Percentiles rank a stretch among this genome's conserved stretches.
Conservation (phyloP, 2,113 vertebrate genomes). For the Athene noctua region DNA sequence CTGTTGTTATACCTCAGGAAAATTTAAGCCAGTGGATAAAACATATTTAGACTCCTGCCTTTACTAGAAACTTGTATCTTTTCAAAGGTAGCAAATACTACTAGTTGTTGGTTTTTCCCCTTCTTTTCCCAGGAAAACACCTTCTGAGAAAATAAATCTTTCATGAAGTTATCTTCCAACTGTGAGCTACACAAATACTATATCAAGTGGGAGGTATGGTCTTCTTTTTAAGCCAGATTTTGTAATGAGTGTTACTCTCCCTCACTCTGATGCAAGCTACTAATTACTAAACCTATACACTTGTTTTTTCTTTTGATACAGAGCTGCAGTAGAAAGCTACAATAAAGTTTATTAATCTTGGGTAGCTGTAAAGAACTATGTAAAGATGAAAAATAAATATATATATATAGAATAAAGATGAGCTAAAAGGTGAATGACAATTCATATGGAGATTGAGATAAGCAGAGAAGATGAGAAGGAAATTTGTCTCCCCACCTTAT, state of each 20-base stretch:
- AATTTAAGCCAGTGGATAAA: not conserved
- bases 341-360: not conserved
- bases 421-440: not conserved
- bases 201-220: not conserved
- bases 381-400: conserved; percentile 19
- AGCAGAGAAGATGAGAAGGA: not conserved
- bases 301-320: not conserved
- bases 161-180: not conserved
- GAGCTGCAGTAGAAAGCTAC: not conserved
- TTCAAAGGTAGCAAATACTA: not conserved
- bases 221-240: not conserved
- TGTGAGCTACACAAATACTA: not conserved
- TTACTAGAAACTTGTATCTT: not conserved
- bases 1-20: not conserved
- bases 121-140: not conserved
- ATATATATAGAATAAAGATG: not conserved
- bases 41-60: not conserved
- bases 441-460: conserved; percentile 12
- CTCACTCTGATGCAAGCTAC: not conserved
- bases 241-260: not conserved
- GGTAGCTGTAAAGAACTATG: not conserved
- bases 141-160: not conserved
- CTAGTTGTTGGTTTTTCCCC: not conserved
- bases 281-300: not conserved
- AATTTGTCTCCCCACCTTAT: not conserved